phyloP scores from a whole-genome alignment of 2,888 invertebrate genomes.

The Petrolisthes manimaculis region DNA sequence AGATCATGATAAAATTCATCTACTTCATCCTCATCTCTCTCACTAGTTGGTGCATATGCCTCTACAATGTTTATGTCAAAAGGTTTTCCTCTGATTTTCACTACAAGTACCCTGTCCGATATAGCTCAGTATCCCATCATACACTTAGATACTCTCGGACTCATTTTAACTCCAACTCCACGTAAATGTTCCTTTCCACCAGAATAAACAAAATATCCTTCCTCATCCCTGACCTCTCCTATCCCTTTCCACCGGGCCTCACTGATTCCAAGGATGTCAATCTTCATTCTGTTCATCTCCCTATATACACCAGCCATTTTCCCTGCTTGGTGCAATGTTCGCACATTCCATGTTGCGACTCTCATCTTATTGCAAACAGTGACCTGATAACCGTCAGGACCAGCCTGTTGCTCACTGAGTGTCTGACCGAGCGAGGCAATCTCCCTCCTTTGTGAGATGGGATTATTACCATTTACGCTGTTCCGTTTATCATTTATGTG shows the following conservation, averaged over 20 bases:
- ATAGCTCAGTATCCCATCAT: conserved; percentile 17
- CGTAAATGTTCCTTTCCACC: background rate
- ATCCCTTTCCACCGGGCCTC: conserved; percentile 8
- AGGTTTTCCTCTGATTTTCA: conserved; percentile 34
- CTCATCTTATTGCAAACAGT: conserved; percentile 22
- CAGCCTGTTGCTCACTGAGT: conserved; percentile 13
- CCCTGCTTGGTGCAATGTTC: conserved; percentile 21
- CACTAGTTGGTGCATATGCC: conserved; percentile 18
- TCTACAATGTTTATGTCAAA: conserved; percentile 2
- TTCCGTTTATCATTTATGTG: conserved; percentile 12
- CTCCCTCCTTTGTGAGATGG: background rate
- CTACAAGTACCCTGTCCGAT: conserved; percentile 20
- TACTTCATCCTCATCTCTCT: conserved; percentile 30
- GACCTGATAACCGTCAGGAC: background rate
- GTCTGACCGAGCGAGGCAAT: conserved; percentile 12
- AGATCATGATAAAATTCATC: background rate
- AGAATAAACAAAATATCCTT: conserved; percentile 10
- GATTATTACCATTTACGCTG: conserved; percentile 2
- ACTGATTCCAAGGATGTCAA: conserved; percentile 20
- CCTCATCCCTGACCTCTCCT: conserved; percentile 2
- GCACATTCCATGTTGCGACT: conserved; percentile 11
- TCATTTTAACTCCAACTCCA: conserved; percentile 13
- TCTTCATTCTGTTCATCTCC: conserved; percentile 13
- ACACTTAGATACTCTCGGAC: conserved; percentile 12
- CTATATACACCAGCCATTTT: conserved; percentile 12